Conservation (phyloP, 1,140 invertebrate species). For the Drosophila baimaii region DNA sequence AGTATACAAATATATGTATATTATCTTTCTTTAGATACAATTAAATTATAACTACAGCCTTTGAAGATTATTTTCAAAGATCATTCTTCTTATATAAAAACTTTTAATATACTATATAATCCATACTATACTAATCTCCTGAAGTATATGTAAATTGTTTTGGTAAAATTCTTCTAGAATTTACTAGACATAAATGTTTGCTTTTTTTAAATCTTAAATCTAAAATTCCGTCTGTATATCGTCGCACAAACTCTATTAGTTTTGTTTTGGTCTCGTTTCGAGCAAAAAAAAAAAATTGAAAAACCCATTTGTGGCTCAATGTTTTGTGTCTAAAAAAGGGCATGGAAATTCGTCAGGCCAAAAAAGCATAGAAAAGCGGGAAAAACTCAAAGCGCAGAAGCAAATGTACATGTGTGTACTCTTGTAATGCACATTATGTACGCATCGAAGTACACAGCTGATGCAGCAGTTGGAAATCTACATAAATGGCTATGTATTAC, state of each 20-base stretch:
- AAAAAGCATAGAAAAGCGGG: conserved; percentile 19
- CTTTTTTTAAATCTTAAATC: no score
- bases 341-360: conserved; percentile 40
- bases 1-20: no score
- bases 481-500: neutral
- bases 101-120: no score
- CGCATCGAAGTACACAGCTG: conserved; percentile 13
- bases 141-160: no score
- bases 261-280: conserved; percentile 1
- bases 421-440: conserved; percentile 13
- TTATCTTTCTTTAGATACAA: no score
- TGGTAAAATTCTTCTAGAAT: no score
- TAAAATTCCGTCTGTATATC: neutral
- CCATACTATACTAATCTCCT: no score
- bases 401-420: conserved; percentile 7
- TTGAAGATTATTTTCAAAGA: no score
- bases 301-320: conserved; percentile 32
- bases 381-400: conserved; percentile 15
- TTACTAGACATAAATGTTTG: no score
- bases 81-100: no score
- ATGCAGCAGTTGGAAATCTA: conserved; percentile 10
- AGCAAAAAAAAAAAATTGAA: conserved; percentile 20
- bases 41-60: no score
- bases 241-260: neutral
- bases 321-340: conserved; percentile 42